Percentiles rank a stretch among this genome's conserved stretches.
These are phyloP conservation scores for Festucalex cinctus DNA, from an alignment of 2,113 vertebrate species.

Conservation along the genomic window DNA sequence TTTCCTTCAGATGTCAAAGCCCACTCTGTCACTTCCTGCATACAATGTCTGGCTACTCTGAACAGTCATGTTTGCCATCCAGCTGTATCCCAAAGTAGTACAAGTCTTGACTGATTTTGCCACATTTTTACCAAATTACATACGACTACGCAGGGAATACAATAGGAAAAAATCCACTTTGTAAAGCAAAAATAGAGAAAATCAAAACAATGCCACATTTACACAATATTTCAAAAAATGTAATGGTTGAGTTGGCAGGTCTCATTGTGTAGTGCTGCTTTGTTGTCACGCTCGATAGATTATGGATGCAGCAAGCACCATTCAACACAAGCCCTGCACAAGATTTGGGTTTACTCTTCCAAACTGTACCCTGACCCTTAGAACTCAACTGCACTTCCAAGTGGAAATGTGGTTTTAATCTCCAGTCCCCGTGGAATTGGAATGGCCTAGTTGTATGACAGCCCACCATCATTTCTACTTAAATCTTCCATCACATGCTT, in stretches of 20 bases:
- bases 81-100: conserved; percentile 5
- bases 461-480: background rate
- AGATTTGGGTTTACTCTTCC: background rate
- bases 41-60: background rate
- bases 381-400: background rate
- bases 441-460: background rate
- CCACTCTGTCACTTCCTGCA: background rate
- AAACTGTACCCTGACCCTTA: background rate
- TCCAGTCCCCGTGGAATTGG: background rate
- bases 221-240: background rate
- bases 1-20: conserved; percentile 6
- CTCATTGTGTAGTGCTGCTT: background rate
- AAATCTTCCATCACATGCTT: background rate
- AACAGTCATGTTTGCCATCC: background rate
- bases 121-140: conserved; percentile 1
- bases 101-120: background rate
- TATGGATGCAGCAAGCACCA: background rate
- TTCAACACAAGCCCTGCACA: background rate
- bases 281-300: background rate
- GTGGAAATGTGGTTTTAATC: background rate
- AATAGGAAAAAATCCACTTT: background rate
- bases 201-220: too few species aligned
- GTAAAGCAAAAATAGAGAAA: too few species aligned
- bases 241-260: background rate
- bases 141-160: background rate